These are phyloP conservation scores for Nansenia antarctica DNA, from an alignment of 2,113 vertebrate species.

Conservation along the genomic window DNA sequence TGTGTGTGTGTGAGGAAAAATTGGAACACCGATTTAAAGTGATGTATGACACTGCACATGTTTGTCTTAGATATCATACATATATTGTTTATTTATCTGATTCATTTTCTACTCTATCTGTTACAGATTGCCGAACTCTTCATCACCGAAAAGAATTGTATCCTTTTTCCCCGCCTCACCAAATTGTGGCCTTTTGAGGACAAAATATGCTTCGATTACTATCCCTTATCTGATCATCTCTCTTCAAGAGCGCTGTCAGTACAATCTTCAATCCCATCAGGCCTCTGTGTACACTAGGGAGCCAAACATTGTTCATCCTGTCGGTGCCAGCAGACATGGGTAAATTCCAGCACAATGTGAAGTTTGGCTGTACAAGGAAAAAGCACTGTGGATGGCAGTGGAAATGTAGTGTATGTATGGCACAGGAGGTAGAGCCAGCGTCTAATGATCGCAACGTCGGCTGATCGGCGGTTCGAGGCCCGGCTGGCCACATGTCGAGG, in stretches of 20 bases:
- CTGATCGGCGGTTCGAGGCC: too few species aligned
- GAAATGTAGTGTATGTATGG: not conserved
- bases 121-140: conserved; percentile 80
- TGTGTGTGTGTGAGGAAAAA: too few species aligned
- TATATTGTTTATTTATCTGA: too few species aligned
- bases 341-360: conserved; percentile 44
- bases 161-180: conserved; percentile 73
- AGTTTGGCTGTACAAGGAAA: conserved; percentile 30
- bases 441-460: too few species aligned
- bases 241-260: not conserved
- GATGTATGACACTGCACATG: too few species aligned
- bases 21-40: too few species aligned
- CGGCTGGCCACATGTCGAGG: too few species aligned
- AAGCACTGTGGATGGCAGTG: conserved; percentile 30
- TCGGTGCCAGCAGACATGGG: conserved; percentile 5
- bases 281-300: not conserved
- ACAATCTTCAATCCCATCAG: not conserved
- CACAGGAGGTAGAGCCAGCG: too few species aligned
- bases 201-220: not conserved
- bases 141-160: conserved; percentile 81
- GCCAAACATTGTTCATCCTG: not conserved
- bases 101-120: conserved; percentile 34
- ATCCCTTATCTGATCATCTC: not conserved
- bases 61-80: too few species aligned
- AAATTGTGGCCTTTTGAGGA: not conserved